phyloP scores from a whole-genome alignment of 2,797 vertebrate genomes.

The Todus mexicanus region DNA sequence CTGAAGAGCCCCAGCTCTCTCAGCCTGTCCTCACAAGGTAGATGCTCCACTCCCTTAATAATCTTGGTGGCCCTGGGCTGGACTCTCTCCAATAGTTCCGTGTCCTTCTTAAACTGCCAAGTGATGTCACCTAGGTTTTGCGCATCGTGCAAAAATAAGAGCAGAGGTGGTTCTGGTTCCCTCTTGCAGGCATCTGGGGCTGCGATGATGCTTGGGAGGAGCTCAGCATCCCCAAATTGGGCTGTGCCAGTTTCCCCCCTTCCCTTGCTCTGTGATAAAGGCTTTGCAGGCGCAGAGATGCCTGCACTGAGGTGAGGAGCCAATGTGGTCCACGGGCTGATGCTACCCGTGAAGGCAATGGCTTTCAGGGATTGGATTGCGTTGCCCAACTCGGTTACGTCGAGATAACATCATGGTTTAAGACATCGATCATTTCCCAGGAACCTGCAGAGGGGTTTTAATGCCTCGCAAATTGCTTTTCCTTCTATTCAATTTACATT shows the following conservation, averaged over 20 bases:
- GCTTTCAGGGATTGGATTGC: slow-evolving; percentile 44
- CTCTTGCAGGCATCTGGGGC: background rate
- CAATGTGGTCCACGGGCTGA: background rate
- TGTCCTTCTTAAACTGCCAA: too few relatives aligned
- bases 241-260: rapidly evolving
- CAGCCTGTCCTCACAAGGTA: too few relatives aligned
- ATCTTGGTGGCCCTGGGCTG: too few relatives aligned
- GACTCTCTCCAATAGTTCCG: too few relatives aligned
- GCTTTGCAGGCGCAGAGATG: background rate
- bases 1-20: too few relatives aligned
- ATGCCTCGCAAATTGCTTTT: slow-evolving; percentile 73
- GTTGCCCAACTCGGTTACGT: slow-evolving; percentile 9
- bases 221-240: background rate
- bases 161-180: background rate
- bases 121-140: rapidly evolving
- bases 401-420: slow-evolving; percentile 58
- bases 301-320: background rate
- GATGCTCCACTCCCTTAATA: too few relatives aligned
- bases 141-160: rapidly evolving
- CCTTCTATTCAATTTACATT: slow-evolving; percentile 73
- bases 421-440: slow-evolving; percentile 68
- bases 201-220: rapidly evolving
- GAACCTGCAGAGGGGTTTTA: slow-evolving; percentile 70
- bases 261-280: background rate
- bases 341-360: slow-evolving; percentile 28